phyloP scores from a whole-genome alignment of 2,113 vertebrate species.

The Rhinoderma darwinii region DNA sequence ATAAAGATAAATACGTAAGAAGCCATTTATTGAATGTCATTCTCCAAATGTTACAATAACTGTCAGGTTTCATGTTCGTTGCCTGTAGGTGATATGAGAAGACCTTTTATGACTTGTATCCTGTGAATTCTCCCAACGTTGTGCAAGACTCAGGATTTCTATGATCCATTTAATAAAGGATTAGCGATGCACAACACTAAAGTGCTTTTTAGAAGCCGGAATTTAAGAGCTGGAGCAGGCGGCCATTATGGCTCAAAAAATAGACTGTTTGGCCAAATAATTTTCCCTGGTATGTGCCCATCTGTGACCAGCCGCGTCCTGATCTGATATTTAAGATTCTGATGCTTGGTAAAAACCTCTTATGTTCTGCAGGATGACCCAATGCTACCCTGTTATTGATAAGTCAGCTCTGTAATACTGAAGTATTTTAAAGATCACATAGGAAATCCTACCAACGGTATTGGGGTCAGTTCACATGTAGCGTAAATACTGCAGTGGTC shows the following conservation, averaged over 20 bases:
- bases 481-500: too few relatives aligned
- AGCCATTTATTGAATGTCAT: neutral
- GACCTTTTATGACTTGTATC: too few relatives aligned
- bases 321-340: neutral
- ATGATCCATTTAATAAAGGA: constrained; percentile 20
- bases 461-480: too few relatives aligned
- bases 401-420: neutral
- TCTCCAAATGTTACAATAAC: neutral
- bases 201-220: constrained; percentile 12
- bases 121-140: too few relatives aligned
- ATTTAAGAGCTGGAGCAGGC: constrained; percentile 12
- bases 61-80: neutral
- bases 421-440: too few relatives aligned
- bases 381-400: too few relatives aligned
- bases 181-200: constrained; percentile 18
- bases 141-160: neutral
- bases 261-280: neutral
- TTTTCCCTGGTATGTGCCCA: neutral
- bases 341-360: neutral
- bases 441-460: too few relatives aligned
- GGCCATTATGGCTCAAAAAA: neutral
- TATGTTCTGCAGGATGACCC: neutral
- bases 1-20: too few relatives aligned
- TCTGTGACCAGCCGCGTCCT: neutral
- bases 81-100: neutral